Conservation (phyloP, 2,888 invertebrate species). For the Margaritifera margaritifera region DNA sequence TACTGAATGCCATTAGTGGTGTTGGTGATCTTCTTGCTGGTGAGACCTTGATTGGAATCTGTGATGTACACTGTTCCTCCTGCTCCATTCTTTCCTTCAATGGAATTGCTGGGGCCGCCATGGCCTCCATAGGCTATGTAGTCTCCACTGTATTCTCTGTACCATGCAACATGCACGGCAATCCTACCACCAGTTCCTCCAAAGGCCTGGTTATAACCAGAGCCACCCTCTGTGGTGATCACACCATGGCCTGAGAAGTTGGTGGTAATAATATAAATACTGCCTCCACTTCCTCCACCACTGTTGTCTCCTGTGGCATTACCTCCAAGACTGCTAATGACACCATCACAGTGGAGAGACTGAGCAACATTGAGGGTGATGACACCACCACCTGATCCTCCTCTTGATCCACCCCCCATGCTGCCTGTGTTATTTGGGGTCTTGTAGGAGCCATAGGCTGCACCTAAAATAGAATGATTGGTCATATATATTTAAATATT, state of each 20-base stretch:
- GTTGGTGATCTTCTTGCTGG: constrained; percentile 30
- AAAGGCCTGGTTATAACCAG: constrained; percentile 38
- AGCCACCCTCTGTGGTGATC: constrained; percentile 47
- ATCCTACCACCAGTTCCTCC: constrained; percentile 58
- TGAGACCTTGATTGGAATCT: constrained; percentile 38
- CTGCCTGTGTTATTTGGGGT: constrained; percentile 48
- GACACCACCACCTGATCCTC: constrained; percentile 50
- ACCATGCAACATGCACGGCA: constrained; percentile 47
- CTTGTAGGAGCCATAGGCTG: constrained; percentile 50
- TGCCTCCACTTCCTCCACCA: constrained; percentile 62
- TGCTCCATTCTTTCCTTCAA: constrained; percentile 45
- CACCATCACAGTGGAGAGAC: constrained; percentile 53
- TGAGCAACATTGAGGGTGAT: constrained; percentile 43
- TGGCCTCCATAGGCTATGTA: constrained; percentile 48
- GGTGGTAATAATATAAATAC: constrained; percentile 44
- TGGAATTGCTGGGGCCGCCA: constrained; percentile 17
- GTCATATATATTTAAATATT: no score
- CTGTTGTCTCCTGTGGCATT: constrained; percentile 33
- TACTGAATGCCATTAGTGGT: constrained; percentile 32
- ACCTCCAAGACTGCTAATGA: constrained; percentile 43
- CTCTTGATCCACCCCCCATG: constrained; percentile 46
- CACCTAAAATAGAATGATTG: constrained; percentile 31
- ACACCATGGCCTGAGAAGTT: constrained; percentile 60
- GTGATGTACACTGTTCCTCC: constrained; percentile 52
- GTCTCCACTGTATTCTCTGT: constrained; percentile 48